Conservation (phyloP, 1,140 invertebrate genomes). For the Pseudomyrmex flavicornis region DNA sequence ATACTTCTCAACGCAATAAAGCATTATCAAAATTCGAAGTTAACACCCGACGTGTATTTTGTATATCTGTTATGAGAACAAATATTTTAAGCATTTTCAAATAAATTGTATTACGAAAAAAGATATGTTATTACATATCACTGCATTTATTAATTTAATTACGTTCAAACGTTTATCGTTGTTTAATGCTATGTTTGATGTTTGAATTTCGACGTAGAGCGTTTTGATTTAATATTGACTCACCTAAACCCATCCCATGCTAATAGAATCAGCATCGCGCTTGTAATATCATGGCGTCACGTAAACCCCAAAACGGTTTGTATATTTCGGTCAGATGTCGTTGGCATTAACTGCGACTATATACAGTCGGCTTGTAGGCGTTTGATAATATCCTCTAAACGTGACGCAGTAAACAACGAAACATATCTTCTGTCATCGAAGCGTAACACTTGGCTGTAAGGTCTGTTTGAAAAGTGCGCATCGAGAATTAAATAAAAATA, state of each 20-base stretch:
- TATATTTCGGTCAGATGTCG: slow-evolving; percentile 47
- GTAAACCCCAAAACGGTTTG: slow-evolving; percentile 13
- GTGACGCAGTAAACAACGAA: not conserved
- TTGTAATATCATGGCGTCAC: not conserved
- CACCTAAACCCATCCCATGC: not conserved
- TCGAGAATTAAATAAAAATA: not conserved
- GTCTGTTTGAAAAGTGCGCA: not conserved
- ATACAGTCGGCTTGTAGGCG: not conserved
- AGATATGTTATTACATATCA: not conserved
- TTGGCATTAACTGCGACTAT: slow-evolving; percentile 41
- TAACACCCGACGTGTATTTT: not conserved
- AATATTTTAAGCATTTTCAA: too few relatives aligned
- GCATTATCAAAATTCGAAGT: not conserved
- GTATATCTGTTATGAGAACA: too few relatives aligned
- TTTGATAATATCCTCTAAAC: slow-evolving; percentile 22
- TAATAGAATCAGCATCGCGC: not conserved
- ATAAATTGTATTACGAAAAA: too few relatives aligned
- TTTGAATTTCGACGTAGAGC: not conserved
- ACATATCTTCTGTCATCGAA: not conserved
- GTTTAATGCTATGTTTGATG: not conserved
- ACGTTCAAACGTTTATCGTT: not conserved
- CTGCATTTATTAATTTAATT: not conserved
- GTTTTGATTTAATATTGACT: not conserved
- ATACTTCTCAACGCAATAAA: not conserved
- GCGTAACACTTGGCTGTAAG: not conserved